phyloP scores from a whole-genome alignment of 2,888 invertebrate genomes.

The Agrenia bidenticulata region DNA sequence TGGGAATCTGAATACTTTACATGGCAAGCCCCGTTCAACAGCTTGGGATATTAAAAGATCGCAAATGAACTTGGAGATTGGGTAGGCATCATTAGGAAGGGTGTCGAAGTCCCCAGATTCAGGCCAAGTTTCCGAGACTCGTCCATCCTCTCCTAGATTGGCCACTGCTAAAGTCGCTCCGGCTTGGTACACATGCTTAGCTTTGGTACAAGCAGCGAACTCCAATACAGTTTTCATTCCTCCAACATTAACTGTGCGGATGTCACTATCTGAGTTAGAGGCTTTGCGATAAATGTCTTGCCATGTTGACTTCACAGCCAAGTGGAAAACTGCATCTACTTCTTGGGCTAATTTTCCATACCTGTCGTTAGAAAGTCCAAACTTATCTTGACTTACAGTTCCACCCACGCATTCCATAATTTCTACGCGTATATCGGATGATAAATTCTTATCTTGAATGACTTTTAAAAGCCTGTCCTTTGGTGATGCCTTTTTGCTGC shows the following conservation, averaged over 20 bases:
- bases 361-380: constrained; percentile 16
- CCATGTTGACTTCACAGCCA: constrained; percentile 35
- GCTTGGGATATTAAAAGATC: not conserved
- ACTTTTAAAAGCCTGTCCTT: not conserved
- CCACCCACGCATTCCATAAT: not conserved
- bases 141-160: not conserved
- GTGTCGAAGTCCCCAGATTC: constrained; percentile 7
- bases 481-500: not conserved
- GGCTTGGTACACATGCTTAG: constrained; percentile 22
- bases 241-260: constrained; percentile 24
- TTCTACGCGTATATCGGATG: not conserved
- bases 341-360: constrained; percentile 25
- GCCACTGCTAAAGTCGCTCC: not conserved
- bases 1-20: constrained; percentile 10
- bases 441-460: not conserved
- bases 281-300: constrained; percentile 31
- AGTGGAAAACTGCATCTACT: constrained; percentile 34
- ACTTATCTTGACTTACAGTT: not conserved
- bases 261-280: constrained; percentile 9
- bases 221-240: constrained; percentile 20
- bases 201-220: constrained; percentile 7
- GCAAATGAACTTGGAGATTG: constrained; percentile 10
- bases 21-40: not conserved
- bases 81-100: constrained; percentile 6
- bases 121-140: not conserved